phyloP scores from a whole-genome alignment of 2,888 invertebrate genomes.

The Tenodera sinensis region DNA sequence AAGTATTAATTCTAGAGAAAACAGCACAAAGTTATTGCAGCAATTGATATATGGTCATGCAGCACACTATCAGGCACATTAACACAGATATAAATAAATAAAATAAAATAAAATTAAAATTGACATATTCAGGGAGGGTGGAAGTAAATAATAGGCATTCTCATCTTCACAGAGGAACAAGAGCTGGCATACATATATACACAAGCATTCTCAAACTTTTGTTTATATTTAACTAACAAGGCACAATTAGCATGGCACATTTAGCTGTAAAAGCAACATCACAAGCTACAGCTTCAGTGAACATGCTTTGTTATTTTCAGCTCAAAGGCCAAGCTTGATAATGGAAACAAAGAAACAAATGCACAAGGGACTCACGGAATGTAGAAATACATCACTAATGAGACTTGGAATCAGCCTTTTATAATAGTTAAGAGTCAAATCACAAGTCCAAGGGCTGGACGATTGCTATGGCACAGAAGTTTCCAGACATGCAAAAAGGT shows the following conservation, averaged over 20 bases:
- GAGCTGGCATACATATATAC: slow-evolving; percentile 11
- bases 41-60: not conserved
- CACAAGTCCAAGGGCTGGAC: not conserved
- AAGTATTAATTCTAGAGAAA: not conserved
- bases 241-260: not conserved
- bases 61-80: not conserved
- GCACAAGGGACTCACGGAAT: slow-evolving; percentile 1
- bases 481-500: slow-evolving; percentile 17
- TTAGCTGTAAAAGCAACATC: not conserved
- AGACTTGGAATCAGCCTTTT: not conserved
- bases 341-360: not conserved
- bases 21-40: not conserved
- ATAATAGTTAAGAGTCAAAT: not conserved
- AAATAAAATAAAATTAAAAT: not conserved
- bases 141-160: not conserved
- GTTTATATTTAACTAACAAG: not conserved
- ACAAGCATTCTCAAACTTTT: not conserved
- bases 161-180: not conserved
- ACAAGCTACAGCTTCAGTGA: not conserved
- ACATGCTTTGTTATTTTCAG: not conserved
- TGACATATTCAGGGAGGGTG: not conserved
- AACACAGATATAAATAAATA: not conserved
- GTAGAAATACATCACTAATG: slow-evolving; percentile 2
- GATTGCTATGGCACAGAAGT: not conserved
- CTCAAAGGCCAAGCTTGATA: not conserved